Base-by-base conservation (phyloP, 2,113 vertebrate genomes). In the Gulo gulo region DNA sequence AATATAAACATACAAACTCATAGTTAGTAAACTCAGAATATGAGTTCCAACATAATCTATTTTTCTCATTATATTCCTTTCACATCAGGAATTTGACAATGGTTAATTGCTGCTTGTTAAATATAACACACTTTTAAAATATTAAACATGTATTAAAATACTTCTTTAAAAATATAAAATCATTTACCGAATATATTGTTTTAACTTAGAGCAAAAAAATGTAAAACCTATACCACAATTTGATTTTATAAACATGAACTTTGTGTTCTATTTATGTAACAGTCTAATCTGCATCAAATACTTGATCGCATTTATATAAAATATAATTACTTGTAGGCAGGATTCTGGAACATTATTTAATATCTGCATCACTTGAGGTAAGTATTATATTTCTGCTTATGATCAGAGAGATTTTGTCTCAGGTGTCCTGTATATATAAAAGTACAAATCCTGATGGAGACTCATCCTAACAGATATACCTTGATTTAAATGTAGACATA, bases 321-420 rank as follows among this genome's bases (percentile, higher is more conserved):
- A 96, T 92, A 50, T 26, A 74, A 31, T 26, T 63, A 1, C 73
- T 91, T 91, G 16, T 74, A 91, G 52, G 8, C 6, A 86, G 1
- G 3, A 85, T 12, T 82, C 26, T 0, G 3, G 29, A 76, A 4
- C 6, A 50, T 34, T 92, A 91, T 73, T 87, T 95, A 96, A 69
- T 10, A 94, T 50, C 26, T 96, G 39, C 39, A 85, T 89, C 45
- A 42, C 95, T 97, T 97, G 85, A 4, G 57, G 7, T 88, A 61
- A 93, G 82, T 96, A 63, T 74, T 42, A 26, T 50, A 9, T 85
- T 69, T 47, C 59, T 87, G n/a, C 15, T 80, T 50, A 91, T 80
- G 5, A 39, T 83, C 45, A 91, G 34, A 84, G 47, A 84, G 67
- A 87, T 11, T 24, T 89, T 91, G 2, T 61, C 8, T 1, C 26